Conservation (phyloP, 2,797 vertebrate genomes). For the Anabas testudineus region DNA sequence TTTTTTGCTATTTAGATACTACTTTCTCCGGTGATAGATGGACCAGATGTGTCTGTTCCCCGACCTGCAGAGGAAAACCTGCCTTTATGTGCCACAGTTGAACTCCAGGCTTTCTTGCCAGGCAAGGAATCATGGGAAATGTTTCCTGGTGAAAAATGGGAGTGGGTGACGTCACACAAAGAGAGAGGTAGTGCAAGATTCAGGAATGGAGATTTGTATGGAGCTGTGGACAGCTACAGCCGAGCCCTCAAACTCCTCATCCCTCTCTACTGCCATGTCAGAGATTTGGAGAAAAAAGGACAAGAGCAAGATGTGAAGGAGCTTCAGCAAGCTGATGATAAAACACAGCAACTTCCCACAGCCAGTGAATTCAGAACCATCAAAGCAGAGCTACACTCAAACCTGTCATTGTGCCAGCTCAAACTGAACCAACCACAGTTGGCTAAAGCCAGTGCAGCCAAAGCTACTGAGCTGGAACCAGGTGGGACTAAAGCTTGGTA, state of each 20-base stretch:
- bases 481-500: constrained; percentile 88
- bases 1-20: constrained; percentile 65
- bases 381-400: constrained; percentile 89
- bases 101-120: constrained; percentile 84
- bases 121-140: constrained; percentile 90
- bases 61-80: constrained; percentile 24
- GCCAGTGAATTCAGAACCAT: constrained; percentile 73
- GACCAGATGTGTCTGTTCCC: constrained; percentile 23
- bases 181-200: constrained; percentile 86
- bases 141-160: constrained; percentile 84
- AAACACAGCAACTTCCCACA: constrained; percentile 45
- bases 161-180: constrained; percentile 85
- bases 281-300: constrained; percentile 46
- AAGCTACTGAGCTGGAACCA: constrained; percentile 86
- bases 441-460: constrained; percentile 85
- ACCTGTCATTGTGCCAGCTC: constrained; percentile 91
- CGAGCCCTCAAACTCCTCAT: constrained; percentile 88
- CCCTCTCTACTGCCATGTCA: constrained; percentile 71
- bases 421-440: constrained; percentile 83
- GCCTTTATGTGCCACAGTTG: constrained; percentile 72
- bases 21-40: constrained; percentile 61
- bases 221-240: constrained; percentile 88
- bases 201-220: constrained; percentile 85
- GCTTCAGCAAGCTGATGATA: constrained; percentile 35
- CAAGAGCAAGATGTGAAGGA: constrained; percentile 20